Base-by-base conservation (phyloP, 2,797 vertebrate genomes). In the Brotula barbata region DNA sequence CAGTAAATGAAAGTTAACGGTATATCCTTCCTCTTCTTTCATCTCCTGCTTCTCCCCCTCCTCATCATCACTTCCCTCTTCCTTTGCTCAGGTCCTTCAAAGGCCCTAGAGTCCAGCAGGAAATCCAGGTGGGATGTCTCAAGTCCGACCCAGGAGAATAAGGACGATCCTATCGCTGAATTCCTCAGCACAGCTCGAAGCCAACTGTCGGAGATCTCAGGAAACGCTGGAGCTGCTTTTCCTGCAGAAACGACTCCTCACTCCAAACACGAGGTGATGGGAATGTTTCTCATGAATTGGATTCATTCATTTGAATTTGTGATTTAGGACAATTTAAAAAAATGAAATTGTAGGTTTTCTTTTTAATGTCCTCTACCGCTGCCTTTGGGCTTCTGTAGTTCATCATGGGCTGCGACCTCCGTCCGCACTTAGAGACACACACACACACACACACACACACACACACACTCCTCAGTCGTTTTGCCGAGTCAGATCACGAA, bases 41-140 rank as follows among this genome's bases (percentile, higher is more conserved):
- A 1, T 15, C n/a, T 17, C 3, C 39, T 16, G 6, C 8, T 40
- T 9, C 13, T 37, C 36, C 6, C 15, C 36, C 36, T 15, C 36
- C 21, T 46, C 21, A 7, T 46, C 20, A 17, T 20, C 14, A 25
- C 16, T 23, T 6, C n/a, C 10, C 12, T 45, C 20, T 12, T 63
- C 20, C 19, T 28, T 3, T 44, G 11, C n/a, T 16, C 59, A 85
- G 84, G 67, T 42, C 54, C 73, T 59, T 64, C 58, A 1, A 62
- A 80, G 52, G 56, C 89, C 72, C 75, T 86, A 84, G 92, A 92
- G 61, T 58, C 87, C 0, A 88, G 78, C 71, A 96, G 92, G 58
- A 90, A 82, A 49, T 98, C 96, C 4, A 89, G 95, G 56, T 98
- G 96, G 96, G 96, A 98, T 25, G 60, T 94, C 23, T 89, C 93